Evolutionary conservation across 2,888 invertebrate species (phyloP), one percentile per base, ranked within the genome.

Genomic region (Crepidodera aurea): DNA sequence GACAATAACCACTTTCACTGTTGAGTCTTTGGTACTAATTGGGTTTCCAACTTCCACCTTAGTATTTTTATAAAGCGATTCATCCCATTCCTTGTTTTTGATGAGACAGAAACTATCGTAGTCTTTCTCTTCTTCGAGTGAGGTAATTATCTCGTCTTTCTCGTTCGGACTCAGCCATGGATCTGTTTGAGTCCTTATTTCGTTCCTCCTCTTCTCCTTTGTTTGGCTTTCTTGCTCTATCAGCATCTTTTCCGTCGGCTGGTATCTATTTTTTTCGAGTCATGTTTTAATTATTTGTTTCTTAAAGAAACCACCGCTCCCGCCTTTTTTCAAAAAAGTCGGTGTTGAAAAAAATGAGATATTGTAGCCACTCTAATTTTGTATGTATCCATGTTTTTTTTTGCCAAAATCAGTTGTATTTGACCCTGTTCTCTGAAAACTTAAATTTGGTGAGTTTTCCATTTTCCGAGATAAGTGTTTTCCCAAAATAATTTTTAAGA

Each of bases 1-100:
- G 6, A 62, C 51, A 1, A 53, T 8, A 1, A 62, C 51, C n/a
- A 61, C 65, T 22, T 62, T 61, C 8, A 51, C 48, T 1, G 8
- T 15, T 1, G 29, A 7, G 10, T 58, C 51, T 1, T 25, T 13
- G 3, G 40, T 34, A 10, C 16, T 46, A 4, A 48, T 19, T 1
- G 56, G 48, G 10, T 25, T 56, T 10, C 56, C 48, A 3, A 29
- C 32, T 16, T 16, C 37, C 1, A 48, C 15, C 13, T 7, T 6
- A 0, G 16, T 16, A 6, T 56, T 56, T 1, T n/a, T 1, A 15
- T 22, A 56, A 2, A 40, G 10, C 1, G 15, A 25, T 16, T 54
- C 18, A 2, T 12, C 39, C 54, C 42, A 54, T 27, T 39, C 19
- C 8, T 27, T 2, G 4, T 29, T 29, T 8, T 27, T 29, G 10